Conservation (phyloP, 2,113 vertebrate species). For the Brachyhypopomus gauderio region DNA sequence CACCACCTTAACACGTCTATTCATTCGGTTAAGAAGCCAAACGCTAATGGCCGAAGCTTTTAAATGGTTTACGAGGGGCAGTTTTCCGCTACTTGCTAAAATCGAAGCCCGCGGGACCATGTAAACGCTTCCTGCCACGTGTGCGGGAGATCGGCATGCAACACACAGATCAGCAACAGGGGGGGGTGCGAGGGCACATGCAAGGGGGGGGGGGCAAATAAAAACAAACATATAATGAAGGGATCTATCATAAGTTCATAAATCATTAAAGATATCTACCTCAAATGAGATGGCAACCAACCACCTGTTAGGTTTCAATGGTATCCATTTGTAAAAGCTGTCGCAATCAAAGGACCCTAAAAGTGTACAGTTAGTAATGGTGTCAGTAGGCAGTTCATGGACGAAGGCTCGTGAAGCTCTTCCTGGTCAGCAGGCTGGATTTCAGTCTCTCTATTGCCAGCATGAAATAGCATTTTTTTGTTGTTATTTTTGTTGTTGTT, state of each 20-base stretch:
- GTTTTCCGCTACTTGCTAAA: not conserved
- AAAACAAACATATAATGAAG: slow-evolving; percentile 33
- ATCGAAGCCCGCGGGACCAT: slow-evolving; percentile 36
- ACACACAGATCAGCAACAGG: slow-evolving; percentile 34
- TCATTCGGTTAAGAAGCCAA: slow-evolving; percentile 7
- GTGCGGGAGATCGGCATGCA: slow-evolving; percentile 7
- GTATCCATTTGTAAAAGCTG: slow-evolving; percentile 98
- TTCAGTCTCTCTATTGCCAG: slow-evolving; percentile 79
- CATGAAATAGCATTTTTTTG: slow-evolving; percentile 77
- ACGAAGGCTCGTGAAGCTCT: slow-evolving; percentile 68
- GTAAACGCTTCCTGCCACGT: slow-evolving; percentile 43
- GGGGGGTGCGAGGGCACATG: slow-evolving; percentile 9
- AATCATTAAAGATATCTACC: slow-evolving; percentile 87
- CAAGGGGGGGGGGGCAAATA: slow-evolving; percentile 15
- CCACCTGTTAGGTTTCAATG: slow-evolving; percentile 91
- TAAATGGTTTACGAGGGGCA: slow-evolving; percentile 41
- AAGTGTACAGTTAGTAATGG: slow-evolving; percentile 91
- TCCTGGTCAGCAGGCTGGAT: slow-evolving; percentile 67
- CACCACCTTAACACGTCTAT: not conserved
- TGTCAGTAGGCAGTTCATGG: slow-evolving; percentile 84
- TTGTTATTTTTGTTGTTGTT: not conserved
- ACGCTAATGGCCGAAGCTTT: slow-evolving; percentile 45
- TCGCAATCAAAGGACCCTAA: slow-evolving; percentile 97
- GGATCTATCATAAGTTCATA: slow-evolving; percentile 58
- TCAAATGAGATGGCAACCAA: slow-evolving; percentile 91